Percentiles rank a stretch among this genome's conserved stretches.
Conservation (phyloP, 53 echinoderm and acorn worm genomes). For the Paelopatides confundens region DNA sequence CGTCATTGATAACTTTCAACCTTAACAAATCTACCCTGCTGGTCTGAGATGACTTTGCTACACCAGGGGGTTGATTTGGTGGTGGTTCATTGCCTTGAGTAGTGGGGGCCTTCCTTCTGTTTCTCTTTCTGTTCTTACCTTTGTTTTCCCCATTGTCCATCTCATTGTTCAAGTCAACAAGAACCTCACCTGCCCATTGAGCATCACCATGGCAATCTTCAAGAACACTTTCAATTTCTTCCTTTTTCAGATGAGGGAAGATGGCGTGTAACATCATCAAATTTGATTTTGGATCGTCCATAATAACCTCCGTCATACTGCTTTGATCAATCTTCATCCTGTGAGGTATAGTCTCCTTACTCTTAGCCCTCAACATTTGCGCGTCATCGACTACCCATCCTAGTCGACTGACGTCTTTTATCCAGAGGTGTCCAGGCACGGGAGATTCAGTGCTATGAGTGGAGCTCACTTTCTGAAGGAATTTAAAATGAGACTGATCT, state of each 20-base stretch:
- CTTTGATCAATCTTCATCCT: slow-evolving; percentile 77
- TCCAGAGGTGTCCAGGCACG: background rate
- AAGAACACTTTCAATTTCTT: slow-evolving; percentile 5
- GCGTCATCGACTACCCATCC: background rate
- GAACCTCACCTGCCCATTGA: slow-evolving; percentile 8
- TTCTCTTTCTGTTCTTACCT: background rate
- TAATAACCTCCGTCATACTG: slow-evolving; percentile 74
- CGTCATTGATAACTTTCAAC: background rate
- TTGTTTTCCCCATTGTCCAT: background rate
- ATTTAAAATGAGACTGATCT: slow-evolving; percentile 22
- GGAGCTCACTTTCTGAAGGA: slow-evolving; percentile 7
- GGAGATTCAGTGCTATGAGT: background rate
- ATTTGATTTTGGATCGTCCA: background rate
- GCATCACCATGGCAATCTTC: slow-evolving; percentile 7
- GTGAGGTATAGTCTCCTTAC: slow-evolving; percentile 37
- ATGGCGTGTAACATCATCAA: slow-evolving; percentile 18
- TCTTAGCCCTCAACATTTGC: background rate
- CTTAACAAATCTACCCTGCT: background rate
- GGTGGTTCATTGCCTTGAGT: background rate
- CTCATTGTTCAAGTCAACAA: background rate
- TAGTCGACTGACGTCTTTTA: background rate
- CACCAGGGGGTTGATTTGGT: background rate
- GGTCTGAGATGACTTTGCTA: background rate
- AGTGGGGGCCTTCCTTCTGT: background rate
- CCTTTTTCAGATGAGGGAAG: slow-evolving; percentile 42